Evolutionary conservation across 2,888 invertebrate genomes (phyloP).

Genomic region (Melanchra persicariae): DNA sequence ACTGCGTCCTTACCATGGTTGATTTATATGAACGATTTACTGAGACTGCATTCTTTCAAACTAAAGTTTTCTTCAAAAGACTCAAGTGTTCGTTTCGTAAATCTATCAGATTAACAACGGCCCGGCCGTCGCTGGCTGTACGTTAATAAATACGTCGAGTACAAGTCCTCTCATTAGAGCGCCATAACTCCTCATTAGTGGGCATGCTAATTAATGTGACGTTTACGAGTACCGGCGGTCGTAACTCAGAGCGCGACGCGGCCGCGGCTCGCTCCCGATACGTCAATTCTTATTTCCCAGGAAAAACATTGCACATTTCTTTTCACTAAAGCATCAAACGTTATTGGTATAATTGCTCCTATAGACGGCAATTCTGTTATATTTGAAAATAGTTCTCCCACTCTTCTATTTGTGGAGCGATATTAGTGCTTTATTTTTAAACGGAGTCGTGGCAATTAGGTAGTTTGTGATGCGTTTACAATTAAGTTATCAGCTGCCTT

Average conservation of each 20-base stretch:
- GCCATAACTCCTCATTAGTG: slow-evolving; percentile 90
- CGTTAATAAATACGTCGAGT: slow-evolving; percentile 79
- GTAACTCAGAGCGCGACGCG: slow-evolving; percentile 71
- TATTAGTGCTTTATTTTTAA: slow-evolving; percentile 8
- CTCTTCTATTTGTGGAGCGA: slow-evolving; percentile 10
- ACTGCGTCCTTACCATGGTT: slow-evolving; percentile 32
- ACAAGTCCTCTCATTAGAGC: slow-evolving; percentile 88
- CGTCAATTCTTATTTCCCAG: slow-evolving; percentile 64
- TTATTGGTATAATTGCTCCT: slow-evolving; percentile 64
- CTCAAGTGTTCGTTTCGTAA: slow-evolving; percentile 59
- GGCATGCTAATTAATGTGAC: slow-evolving; percentile 90
- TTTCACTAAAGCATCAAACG: slow-evolving; percentile 59
- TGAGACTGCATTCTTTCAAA: slow-evolving; percentile 33
- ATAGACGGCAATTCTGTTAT: slow-evolving; percentile 24
- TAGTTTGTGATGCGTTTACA: slow-evolving; percentile 4
- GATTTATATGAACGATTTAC: slow-evolving; percentile 49
- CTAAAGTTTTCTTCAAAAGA: slow-evolving; percentile 24
- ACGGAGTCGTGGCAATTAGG: slow-evolving; percentile 18
- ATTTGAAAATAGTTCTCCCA: slow-evolving; percentile 35
- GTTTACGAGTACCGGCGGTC: slow-evolving; percentile 85
- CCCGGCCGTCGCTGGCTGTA: slow-evolving; percentile 50
- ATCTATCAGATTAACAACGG: slow-evolving; percentile 71
- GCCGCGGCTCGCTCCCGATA: slow-evolving; percentile 63
- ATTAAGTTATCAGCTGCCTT: slow-evolving; percentile 24
- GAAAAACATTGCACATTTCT: slow-evolving; percentile 56